phyloP scores from a whole-genome alignment of 35 echinoderm and acorn worm genomes.

The Diadema setosum region DNA sequence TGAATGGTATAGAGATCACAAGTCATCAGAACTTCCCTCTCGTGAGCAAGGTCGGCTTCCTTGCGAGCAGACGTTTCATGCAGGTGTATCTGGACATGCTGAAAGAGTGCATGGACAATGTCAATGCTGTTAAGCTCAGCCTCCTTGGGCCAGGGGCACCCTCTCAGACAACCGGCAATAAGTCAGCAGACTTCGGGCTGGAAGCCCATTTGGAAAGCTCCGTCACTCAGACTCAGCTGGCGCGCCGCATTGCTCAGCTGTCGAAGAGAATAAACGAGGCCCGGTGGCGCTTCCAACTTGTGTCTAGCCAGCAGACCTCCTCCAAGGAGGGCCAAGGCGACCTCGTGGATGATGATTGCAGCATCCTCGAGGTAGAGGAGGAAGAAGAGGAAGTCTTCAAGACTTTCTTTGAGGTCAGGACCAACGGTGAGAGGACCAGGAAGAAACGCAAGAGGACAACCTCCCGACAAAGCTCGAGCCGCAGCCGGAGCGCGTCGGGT shows the following conservation, averaged over 20 bases:
- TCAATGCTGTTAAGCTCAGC: constrained; percentile 60
- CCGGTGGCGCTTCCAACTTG: constrained; percentile 91
- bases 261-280: constrained; percentile 87
- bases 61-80: constrained; percentile 39
- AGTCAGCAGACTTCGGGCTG: not conserved
- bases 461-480: not conserved
- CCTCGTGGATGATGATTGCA: not conserved
- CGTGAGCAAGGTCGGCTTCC: constrained; percentile 47
- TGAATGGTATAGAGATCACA: constrained; percentile 41
- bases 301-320: constrained; percentile 48
- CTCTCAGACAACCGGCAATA: not conserved
- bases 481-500: constrained; percentile 60
- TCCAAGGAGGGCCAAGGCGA: not conserved
- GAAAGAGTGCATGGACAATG: constrained; percentile 66
- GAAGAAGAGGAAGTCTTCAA: constrained; percentile 27
- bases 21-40: constrained; percentile 42
- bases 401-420: not conserved
- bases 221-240: constrained; percentile 42
- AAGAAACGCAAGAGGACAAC: not conserved
- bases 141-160: constrained; percentile 12
- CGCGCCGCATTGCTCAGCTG: constrained; percentile 68
- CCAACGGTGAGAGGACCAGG: not conserved
- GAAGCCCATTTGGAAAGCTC: constrained; percentile 59
- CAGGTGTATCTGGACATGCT: constrained; percentile 53
- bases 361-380: constrained; percentile 55